phyloP scores from a whole-genome alignment of 2,888 invertebrate species.

The Clitarchus hookeri region DNA sequence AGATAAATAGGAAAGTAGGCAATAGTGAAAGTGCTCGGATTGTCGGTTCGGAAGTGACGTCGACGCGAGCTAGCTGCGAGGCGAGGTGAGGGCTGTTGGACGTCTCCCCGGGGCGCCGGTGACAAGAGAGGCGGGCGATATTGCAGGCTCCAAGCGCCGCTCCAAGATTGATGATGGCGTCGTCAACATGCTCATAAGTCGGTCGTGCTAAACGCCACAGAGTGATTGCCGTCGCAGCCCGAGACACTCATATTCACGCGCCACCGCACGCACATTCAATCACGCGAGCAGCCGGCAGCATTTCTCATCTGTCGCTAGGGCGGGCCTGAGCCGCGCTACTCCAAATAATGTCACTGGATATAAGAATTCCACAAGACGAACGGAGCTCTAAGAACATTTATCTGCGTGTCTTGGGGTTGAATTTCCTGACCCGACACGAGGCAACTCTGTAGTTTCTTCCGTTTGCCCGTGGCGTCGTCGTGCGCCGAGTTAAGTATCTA shows the following conservation, averaged over 20 bases:
- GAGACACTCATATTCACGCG: neutral
- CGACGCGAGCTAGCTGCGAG: neutral
- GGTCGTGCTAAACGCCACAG: neutral
- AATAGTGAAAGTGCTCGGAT: too few relatives aligned
- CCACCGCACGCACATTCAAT: neutral
- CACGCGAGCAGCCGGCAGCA: neutral
- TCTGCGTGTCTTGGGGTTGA: too few relatives aligned
- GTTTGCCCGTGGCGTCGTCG: too few relatives aligned
- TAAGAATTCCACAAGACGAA: too few relatives aligned
- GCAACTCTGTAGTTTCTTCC: too few relatives aligned
- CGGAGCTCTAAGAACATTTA: too few relatives aligned
- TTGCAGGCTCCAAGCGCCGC: neutral
- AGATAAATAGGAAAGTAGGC: too few relatives aligned
- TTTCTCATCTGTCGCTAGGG: neutral
- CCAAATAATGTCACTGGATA: too few relatives aligned
- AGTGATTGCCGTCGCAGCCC: neutral
- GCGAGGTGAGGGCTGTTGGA: neutral
- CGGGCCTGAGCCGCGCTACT: too few relatives aligned
- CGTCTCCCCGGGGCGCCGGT: neutral
- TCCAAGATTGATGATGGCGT: neutral
- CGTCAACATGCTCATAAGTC: conserved; percentile 1
- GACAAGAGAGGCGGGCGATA: neutral
- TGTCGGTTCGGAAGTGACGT: too few relatives aligned
- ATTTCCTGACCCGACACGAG: too few relatives aligned
- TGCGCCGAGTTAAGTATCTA: too few relatives aligned